phyloP scores from a whole-genome alignment of 2,113 vertebrate species.

The Albula goreensis region DNA sequence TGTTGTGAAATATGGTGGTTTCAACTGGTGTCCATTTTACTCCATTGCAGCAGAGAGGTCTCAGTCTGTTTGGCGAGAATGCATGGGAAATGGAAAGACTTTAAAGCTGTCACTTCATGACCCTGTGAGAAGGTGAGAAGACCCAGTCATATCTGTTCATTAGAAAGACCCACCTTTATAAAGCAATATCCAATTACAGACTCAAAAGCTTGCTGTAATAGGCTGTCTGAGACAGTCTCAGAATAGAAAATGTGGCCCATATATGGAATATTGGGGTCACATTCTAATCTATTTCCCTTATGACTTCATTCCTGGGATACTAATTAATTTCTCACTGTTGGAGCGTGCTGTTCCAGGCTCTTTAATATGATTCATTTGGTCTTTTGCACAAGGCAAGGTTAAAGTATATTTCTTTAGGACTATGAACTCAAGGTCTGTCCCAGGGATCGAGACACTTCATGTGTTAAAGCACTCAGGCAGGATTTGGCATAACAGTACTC shows the following conservation, averaged over 20 bases:
- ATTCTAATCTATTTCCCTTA: slow-evolving; percentile 82
- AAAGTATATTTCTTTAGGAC: slow-evolving; percentile 28
- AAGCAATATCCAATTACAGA: slow-evolving; percentile 80
- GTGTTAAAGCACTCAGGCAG: not conserved
- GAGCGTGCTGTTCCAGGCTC: slow-evolving; percentile 54
- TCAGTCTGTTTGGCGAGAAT: not conserved
- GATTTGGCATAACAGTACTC: too few relatives aligned
- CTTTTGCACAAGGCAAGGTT: slow-evolving; percentile 51
- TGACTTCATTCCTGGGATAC: slow-evolving; percentile 76
- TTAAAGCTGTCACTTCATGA: not conserved
- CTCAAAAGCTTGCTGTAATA: slow-evolving; percentile 78
- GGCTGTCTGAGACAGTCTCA: slow-evolving; percentile 57
- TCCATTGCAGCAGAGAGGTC: not conserved
- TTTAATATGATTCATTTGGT: slow-evolving; percentile 70
- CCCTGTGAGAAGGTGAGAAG: slow-evolving; percentile 54
- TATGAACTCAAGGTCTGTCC: slow-evolving; percentile 7
- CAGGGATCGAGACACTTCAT: not conserved
- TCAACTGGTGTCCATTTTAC: not conserved
- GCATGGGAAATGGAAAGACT: not conserved
- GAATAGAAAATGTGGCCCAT: slow-evolving; percentile 33
- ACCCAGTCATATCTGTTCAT: slow-evolving; percentile 66
- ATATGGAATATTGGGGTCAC: slow-evolving; percentile 67
- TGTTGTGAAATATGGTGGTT: too few relatives aligned
- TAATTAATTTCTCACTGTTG: slow-evolving; percentile 77
- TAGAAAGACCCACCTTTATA: slow-evolving; percentile 74